Evolutionary conservation across 1,140 invertebrate genomes (phyloP).

Genomic region (Battus philenor): DNA sequence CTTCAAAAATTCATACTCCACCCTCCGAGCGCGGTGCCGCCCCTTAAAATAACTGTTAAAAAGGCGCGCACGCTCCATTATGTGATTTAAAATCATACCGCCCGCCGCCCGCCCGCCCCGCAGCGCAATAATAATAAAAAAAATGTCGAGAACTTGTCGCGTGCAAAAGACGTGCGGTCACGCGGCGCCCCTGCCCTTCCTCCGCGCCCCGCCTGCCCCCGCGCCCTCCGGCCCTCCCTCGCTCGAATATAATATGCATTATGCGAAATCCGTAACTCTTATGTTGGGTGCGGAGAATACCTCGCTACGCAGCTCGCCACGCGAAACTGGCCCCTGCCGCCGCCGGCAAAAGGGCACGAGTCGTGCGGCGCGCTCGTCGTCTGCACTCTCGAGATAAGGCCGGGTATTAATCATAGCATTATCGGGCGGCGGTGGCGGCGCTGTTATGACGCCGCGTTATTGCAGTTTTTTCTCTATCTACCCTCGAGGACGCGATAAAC

Average conservation of each 20-base stretch:
- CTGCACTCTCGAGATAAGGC: conserved; percentile 73
- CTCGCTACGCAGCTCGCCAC: too few relatives aligned
- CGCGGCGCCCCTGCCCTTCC: conserved; percentile 33
- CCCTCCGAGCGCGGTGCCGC: conserved; percentile 20
- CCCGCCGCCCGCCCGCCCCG: too few relatives aligned
- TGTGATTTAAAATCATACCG: conserved; percentile 70
- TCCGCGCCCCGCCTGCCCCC: conserved; percentile 8
- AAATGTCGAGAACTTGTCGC: conserved; percentile 72
- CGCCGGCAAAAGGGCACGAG: too few relatives aligned
- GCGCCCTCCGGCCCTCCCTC: conserved; percentile 32
- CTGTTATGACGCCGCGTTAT: conserved; percentile 72
- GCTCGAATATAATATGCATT: conserved; percentile 72
- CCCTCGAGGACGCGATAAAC: conserved; percentile 59
- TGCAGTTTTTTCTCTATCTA: conserved; percentile 72
- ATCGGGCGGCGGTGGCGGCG: conserved; percentile 64
- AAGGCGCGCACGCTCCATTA: conserved; percentile 61
- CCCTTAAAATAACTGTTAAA: conserved; percentile 44
- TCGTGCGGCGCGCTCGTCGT: conserved; percentile 48
- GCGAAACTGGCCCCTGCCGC: neutral
- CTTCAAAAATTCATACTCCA: conserved; percentile 15
- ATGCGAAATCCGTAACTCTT: conserved; percentile 74
- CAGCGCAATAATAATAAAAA: conserved; percentile 75
- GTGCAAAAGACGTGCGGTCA: conserved; percentile 73
- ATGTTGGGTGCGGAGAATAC: conserved; percentile 53
- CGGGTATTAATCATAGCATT: conserved; percentile 74